These are phyloP conservation scores for Helicoverpa zea DNA, from an alignment of 1,140 invertebrate genomes.

Conservation along the genomic window DNA sequence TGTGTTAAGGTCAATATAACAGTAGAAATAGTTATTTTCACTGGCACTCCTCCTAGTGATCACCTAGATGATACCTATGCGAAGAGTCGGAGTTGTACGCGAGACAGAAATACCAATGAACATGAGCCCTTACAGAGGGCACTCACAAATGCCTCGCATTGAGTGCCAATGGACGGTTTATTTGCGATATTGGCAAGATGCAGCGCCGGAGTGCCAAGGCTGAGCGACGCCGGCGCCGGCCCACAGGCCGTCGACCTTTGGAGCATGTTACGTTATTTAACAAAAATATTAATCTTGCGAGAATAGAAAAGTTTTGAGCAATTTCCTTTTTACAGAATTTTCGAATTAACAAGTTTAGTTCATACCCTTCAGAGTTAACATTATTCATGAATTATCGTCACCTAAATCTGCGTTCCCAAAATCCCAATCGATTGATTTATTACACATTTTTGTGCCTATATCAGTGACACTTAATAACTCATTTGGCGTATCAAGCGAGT, in stretches of 20 bases:
- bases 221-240: constrained; percentile 72
- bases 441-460: constrained; percentile 34
- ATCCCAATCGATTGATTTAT: constrained; percentile 32
- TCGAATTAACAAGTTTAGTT: neutral
- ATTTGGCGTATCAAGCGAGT: constrained; percentile 49
- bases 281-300: too few relatives aligned
- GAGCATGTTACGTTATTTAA: constrained; percentile 47
- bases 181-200: constrained; percentile 82
- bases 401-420: constrained; percentile 32
- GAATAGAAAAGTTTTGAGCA: neutral
- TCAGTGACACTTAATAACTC: constrained; percentile 46
- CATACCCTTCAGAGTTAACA: neutral
- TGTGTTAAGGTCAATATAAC: constrained; percentile 40
- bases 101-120: constrained; percentile 61
- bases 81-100: constrained; percentile 53
- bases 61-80: constrained; percentile 53
- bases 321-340: neutral
- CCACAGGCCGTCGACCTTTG: constrained; percentile 75
- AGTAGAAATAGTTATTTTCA: constrained; percentile 38
- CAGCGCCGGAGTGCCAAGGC: constrained; percentile 71
- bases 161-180: constrained; percentile 81
- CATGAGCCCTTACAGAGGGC: constrained; percentile 69
- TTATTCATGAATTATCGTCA: constrained; percentile 15
- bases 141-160: constrained; percentile 72
- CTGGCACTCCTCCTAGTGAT: constrained; percentile 45